Percentiles rank a stretch among this genome's conserved stretches.
Conservation (phyloP, 2,113 vertebrate species). For the zebrafish (Danio rerio) region DNA sequence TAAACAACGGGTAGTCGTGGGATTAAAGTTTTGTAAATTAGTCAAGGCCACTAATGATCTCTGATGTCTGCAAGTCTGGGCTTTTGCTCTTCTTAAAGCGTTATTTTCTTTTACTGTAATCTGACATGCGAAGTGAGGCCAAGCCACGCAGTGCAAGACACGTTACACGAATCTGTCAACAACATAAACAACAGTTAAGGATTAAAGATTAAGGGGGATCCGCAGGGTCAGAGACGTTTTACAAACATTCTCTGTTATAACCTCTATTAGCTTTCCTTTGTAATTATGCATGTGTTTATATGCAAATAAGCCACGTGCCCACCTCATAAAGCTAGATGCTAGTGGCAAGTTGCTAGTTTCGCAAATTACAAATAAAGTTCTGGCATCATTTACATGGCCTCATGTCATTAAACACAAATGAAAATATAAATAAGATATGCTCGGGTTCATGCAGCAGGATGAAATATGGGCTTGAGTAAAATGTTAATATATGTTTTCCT, state of each 20-base stretch:
- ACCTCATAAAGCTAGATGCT: not conserved
- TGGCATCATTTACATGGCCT: too few species aligned
- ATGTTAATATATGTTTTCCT: too few species aligned
- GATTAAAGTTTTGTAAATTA: slow-evolving; percentile 78
- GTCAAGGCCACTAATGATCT: slow-evolving; percentile 55
- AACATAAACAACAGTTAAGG: slow-evolving; percentile 69
- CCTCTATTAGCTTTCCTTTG: slow-evolving; percentile 16
- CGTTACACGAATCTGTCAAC: slow-evolving; percentile 53
- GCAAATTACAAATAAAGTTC: too few species aligned
- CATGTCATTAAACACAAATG: too few species aligned
- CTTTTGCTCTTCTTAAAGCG: slow-evolving; percentile 60
- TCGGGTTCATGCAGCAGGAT: too few species aligned
- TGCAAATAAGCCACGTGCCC: slow-evolving; percentile 38
- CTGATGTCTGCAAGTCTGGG: slow-evolving; percentile 59
- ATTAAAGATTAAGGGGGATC: slow-evolving; percentile 60
- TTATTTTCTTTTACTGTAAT: slow-evolving; percentile 63
- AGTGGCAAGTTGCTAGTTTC: too few species aligned
- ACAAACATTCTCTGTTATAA: slow-evolving; percentile 24
- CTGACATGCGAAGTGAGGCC: slow-evolving; percentile 62
- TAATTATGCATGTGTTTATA: slow-evolving; percentile 25
- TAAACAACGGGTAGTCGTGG: slow-evolving; percentile 71
- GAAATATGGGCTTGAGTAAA: too few species aligned
- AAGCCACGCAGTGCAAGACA: slow-evolving; percentile 61
- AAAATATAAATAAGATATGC: too few species aligned
- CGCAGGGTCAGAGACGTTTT: slow-evolving; percentile 54